Percentiles rank a stretch among this genome's conserved stretches.
phyloP scores from a whole-genome alignment of 2,888 invertebrate genomes.

The Blera fallax region DNA sequence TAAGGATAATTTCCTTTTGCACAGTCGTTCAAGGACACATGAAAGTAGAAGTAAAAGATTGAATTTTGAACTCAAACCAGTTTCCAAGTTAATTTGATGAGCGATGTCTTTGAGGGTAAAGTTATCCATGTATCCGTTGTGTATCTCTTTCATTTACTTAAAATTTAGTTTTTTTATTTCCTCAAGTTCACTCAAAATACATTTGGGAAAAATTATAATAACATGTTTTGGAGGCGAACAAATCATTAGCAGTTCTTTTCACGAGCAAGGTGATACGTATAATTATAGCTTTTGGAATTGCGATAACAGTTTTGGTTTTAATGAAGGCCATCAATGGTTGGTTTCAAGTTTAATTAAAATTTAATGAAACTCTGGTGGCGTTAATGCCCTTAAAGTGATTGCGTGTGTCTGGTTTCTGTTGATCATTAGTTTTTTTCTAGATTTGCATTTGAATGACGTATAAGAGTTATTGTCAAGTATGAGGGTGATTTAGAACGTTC shows the following conservation, averaged over 20 bases:
- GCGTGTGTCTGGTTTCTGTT: background rate
- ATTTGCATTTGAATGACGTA: too few species aligned
- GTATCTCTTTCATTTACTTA: background rate
- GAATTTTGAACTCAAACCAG: background rate
- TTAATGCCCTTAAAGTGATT: background rate
- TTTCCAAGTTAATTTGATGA: background rate
- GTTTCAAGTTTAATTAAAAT: background rate
- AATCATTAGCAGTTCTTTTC: slow-evolving; percentile 11
- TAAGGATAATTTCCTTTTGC: background rate
- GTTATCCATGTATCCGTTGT: background rate
- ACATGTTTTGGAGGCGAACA: background rate
- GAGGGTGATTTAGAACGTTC: too few species aligned
- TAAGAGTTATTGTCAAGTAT: too few species aligned
- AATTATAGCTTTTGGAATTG: slow-evolving; percentile 9
- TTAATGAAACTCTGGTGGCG: background rate
- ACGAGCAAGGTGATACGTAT: background rate
- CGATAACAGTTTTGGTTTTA: slow-evolving; percentile 2
- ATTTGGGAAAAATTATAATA: background rate
- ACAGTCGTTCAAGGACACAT: background rate
- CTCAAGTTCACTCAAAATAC: background rate
- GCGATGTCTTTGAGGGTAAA: background rate
- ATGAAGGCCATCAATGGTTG: slow-evolving; percentile 8
- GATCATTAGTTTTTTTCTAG: background rate
- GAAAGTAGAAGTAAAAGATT: background rate
- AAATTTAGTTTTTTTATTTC: background rate